Evolutionary conservation across 2,888 invertebrate species (phyloP).

Genomic region (Xanthorhoe spadicearia): DNA sequence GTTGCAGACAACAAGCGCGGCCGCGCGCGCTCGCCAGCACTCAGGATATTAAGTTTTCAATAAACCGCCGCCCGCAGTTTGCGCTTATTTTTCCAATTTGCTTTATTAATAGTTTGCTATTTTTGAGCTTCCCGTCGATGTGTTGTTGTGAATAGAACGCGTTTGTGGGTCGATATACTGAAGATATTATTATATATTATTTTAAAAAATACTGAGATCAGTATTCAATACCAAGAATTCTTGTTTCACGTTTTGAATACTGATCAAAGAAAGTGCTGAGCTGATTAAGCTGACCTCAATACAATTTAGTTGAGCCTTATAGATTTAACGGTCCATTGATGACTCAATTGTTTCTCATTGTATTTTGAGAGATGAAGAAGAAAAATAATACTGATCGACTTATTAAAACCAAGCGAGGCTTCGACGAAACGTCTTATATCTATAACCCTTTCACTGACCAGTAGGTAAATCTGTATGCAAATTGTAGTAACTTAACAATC

Average conservation of each 20-base stretch:
- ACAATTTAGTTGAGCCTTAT: too few relatives aligned
- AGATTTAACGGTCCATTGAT: too few relatives aligned
- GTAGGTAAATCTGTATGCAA: constrained; percentile 16
- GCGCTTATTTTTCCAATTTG: constrained; percentile 42
- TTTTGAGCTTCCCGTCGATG: constrained; percentile 29
- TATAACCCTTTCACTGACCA: background rate
- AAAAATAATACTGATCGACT: too few relatives aligned
- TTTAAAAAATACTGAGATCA: too few relatives aligned
- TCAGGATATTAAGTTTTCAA: constrained; percentile 60
- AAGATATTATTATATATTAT: background rate
- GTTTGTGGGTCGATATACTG: background rate
- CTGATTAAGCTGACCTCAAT: too few relatives aligned
- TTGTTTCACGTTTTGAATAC: too few relatives aligned
- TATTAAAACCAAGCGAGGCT: background rate
- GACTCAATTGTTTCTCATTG: too few relatives aligned
- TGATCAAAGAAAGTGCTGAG: too few relatives aligned
- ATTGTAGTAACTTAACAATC: constrained; percentile 21
- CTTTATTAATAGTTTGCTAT: constrained; percentile 40
- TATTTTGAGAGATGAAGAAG: too few relatives aligned
- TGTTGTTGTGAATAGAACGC: constrained; percentile 12
- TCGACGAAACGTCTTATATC: background rate
- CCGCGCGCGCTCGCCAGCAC: constrained; percentile 6
- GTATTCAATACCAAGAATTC: too few relatives aligned
- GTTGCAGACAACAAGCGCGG: background rate
- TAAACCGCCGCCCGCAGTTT: constrained; percentile 42